Base-by-base conservation (phyloP, 1,140 invertebrate genomes). In the Pinna nobilis region DNA sequence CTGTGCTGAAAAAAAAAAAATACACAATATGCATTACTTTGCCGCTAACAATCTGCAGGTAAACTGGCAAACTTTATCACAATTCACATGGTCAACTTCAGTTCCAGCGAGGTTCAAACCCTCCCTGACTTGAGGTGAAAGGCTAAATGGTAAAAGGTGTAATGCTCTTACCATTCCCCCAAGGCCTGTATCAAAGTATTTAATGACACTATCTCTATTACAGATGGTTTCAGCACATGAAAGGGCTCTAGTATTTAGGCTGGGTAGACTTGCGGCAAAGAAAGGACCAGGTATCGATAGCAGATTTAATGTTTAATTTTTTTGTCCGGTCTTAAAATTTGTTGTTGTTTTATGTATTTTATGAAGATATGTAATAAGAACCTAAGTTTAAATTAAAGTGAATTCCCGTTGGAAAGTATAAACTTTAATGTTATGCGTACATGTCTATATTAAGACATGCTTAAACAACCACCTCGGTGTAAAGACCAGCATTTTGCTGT, bases 261-360 rank as follows among this genome's bases (percentile, higher is more conserved):
- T 75, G 20, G 73, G 73, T 37, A 59, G 73, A 50, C 61, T 75
- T 44, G 20, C 59, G 1, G 49, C 60, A 30, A 28, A 59, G 11
- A 70, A 75, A 70, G 66, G 67, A 9, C 67, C 67, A 4, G 73
- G 73, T 75, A 74, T 25, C 20, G 28, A 59, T 30, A 15, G 20
- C 20, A 15, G 1, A 4, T 35, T 1, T 4, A 13, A 0, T 35
- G 18, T 59, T 32, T 15, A 11, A 44, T 44, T 11, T 44, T 44
- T 44, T 44, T 44, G n/a, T 44, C n/a, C 9, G n/a, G 9, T 44
- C 9, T 44, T n/a, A 11, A n/a, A 11, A 9, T 44, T 9, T 44
- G 9, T 44, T 9, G 9, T n/a, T 44, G 39, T 44, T n/a, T 44
- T 44, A n/a, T 44, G 9, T 44, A n/a, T 44, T n/a, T 44, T 9